Evolutionary conservation across 2,888 invertebrate genomes (phyloP).

Genomic region (Drosophila picticornis): DNA sequence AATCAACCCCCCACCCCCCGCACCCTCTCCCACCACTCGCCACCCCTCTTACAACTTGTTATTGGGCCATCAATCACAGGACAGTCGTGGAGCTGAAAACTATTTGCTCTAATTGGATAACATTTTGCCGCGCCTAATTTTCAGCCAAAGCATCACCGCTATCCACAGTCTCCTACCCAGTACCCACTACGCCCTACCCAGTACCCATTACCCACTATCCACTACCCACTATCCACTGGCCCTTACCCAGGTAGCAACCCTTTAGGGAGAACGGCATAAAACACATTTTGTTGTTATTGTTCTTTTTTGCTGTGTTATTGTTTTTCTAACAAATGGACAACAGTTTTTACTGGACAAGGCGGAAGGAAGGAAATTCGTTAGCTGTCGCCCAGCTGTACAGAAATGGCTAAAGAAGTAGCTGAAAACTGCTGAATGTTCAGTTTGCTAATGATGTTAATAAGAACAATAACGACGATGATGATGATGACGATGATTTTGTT

Average conservation of each 20-base stretch:
- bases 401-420: slow-evolving; percentile 15
- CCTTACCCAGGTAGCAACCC: slow-evolving; percentile 41
- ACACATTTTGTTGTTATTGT: slow-evolving; percentile 15
- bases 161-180: neutral
- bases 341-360: slow-evolving; percentile 33
- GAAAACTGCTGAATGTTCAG: slow-evolving; percentile 30
- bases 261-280: slow-evolving; percentile 52
- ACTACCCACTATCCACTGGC: neutral
- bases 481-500: neutral
- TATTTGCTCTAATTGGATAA: slow-evolving; percentile 71
- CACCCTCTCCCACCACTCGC: neutral
- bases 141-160: neutral
- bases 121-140: slow-evolving; percentile 64
- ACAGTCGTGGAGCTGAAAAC: slow-evolving; percentile 35
- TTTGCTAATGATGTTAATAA: slow-evolving; percentile 16
- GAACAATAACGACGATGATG: neutral
- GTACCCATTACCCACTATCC: neutral
- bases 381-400: slow-evolving; percentile 17
- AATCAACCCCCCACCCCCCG: neutral
- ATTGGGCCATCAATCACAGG: slow-evolving; percentile 68
- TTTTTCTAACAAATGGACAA: slow-evolving; percentile 69
- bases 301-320: slow-evolving; percentile 36
- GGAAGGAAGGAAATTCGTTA: slow-evolving; percentile 74
- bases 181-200: neutral
- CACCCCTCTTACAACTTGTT: slow-evolving; percentile 23